Base-by-base conservation (phyloP, 2,888 invertebrate species). In the Sesia apiformis region DNA sequence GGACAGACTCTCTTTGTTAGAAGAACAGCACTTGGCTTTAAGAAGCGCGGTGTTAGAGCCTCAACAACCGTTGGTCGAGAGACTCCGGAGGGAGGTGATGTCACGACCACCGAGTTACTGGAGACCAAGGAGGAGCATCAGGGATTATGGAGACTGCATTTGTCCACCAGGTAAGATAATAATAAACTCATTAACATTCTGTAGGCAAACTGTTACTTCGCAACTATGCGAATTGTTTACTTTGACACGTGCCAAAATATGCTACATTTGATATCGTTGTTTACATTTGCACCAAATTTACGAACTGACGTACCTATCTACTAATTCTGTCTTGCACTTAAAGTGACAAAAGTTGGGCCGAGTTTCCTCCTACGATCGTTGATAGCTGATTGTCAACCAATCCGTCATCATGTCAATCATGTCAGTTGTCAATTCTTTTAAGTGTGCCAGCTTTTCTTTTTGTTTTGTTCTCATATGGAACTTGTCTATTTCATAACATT, bases 101-200 rank as follows among this genome's bases (percentile, higher is more conserved):
- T 66, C 88, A 49, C 76, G 89, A 41, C 78, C 81, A 4, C 71
- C 70, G 6, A 61, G 53, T 52, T 73, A 74, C 70, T 84, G 85
- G 85, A 68, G 85, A 54, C 67, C 79, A 4, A 69, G 81, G 55
- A 75, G 92, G 58, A 87, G 88, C 64, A 84, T 90, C 64, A 80
- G 92, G 65, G 92, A 92, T 65, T 90, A 91, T 53, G 87, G 91
- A 8, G 93, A 93, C 81, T 94, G 94, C 89, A 86, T 90, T 65
- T 94, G 94, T 90, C 93, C 93, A 78, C 90, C 93, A 93, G 94
- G 94, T 93, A 59, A 67, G 42, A 6, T 7, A 42, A 6, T 42
- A 42, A 42, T 7, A 42, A 42, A 6, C 5, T 42, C 7, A 42
- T 6, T 7, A 42, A 23, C 1, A 23, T 23, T 23, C 23, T 23